Evolutionary conservation across 2,113 vertebrate species (phyloP).

Genomic region (Hippolais icterina): DNA sequence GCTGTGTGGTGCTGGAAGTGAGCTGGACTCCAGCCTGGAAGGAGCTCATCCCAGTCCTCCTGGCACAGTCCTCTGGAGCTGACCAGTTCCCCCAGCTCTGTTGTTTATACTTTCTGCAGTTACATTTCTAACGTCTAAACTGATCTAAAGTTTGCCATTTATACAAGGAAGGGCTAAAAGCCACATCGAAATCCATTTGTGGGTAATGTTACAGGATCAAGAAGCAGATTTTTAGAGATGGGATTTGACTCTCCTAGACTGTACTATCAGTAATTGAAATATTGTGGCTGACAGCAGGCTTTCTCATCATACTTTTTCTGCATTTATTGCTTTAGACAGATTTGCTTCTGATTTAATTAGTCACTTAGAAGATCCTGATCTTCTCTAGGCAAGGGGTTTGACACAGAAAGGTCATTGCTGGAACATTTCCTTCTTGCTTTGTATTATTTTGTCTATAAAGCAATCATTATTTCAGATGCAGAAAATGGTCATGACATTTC

Average conservation of each 20-base stretch:
- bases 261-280: not conserved
- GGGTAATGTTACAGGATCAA: not conserved
- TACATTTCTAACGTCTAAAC: not conserved
- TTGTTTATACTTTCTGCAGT: not conserved
- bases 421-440: not conserved
- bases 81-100: not conserved
- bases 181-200: not conserved
- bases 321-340: not conserved
- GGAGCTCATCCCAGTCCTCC: not conserved
- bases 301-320: not conserved
- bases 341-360: constrained; percentile 5
- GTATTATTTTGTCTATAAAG: not conserved
- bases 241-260: not conserved
- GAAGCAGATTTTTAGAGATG: not conserved
- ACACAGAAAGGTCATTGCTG: not conserved
- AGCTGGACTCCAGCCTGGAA: not conserved
- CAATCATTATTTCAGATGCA: not conserved
- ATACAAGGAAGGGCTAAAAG: not conserved
- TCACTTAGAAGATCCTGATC: not conserved
- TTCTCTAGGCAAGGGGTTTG: not conserved
- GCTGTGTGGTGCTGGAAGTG: not conserved
- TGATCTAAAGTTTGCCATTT: not conserved
- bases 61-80: not conserved
- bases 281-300: not conserved
- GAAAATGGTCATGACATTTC: not conserved